Conservation (phyloP, 2,797 vertebrate genomes). For the Tiaroga cobitis region DNA sequence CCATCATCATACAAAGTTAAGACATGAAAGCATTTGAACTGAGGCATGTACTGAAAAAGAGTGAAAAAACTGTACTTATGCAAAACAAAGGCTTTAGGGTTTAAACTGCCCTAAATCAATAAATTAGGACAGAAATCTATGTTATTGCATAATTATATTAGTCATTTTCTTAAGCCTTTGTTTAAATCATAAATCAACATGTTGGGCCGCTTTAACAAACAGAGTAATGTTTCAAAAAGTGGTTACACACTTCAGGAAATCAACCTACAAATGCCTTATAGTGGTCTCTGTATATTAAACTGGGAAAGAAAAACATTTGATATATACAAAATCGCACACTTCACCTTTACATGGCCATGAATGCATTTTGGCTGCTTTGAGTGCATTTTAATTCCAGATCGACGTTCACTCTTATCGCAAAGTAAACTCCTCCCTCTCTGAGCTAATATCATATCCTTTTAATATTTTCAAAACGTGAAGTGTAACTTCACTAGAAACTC, state of each 20-base stretch:
- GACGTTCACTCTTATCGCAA: constrained; percentile 21
- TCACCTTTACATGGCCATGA: background rate
- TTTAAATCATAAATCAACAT: background rate
- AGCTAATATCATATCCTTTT: constrained; percentile 65
- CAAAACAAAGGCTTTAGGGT: background rate
- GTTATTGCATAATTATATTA: background rate
- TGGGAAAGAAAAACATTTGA: background rate
- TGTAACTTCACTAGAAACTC: background rate
- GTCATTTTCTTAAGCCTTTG: background rate
- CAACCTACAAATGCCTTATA: background rate
- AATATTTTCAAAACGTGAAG: constrained; percentile 49
- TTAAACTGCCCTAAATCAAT: background rate
- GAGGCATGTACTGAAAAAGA: background rate
- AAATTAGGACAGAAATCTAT: background rate
- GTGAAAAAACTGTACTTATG: background rate
- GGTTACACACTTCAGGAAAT: background rate
- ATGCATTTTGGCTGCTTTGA: background rate
- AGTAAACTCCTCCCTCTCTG: constrained; percentile 43
- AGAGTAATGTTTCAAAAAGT: background rate
- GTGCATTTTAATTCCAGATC: background rate
- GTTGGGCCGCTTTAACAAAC: background rate
- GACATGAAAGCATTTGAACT: background rate
- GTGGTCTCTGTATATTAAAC: background rate
- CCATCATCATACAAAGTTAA: background rate
- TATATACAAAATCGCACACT: background rate